Conservation (phyloP, 2,797 vertebrate species). For the Alcedo quadribrachys region DNA sequence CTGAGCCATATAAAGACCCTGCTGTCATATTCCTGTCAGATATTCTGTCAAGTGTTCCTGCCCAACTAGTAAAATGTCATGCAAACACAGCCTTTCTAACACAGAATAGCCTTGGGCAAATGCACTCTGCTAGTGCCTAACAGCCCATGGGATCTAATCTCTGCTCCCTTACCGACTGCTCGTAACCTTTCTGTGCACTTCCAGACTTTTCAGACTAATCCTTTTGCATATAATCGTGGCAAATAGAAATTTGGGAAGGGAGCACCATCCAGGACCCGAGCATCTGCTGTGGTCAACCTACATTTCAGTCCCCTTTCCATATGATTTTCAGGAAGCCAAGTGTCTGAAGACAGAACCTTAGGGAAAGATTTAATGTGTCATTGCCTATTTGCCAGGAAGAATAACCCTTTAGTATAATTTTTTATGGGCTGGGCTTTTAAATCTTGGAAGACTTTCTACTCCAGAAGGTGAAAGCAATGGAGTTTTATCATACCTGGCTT, state of each 20-base stretch:
- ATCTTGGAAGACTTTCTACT: not conserved
- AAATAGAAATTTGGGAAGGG: not conserved
- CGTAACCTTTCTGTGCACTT: conserved; percentile 56
- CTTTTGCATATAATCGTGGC: not conserved
- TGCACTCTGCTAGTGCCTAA: conserved; percentile 62
- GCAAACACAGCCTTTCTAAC: conserved; percentile 58
- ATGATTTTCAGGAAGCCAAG: not conserved
- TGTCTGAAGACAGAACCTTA: not conserved
- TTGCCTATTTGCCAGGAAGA: not conserved
- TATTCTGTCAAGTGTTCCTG: conserved; percentile 57
- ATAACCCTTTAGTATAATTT: not conserved
- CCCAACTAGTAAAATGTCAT: conserved; percentile 63
- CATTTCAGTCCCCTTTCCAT: not conserved
- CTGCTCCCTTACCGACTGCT: conserved; percentile 50
- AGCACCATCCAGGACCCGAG: not conserved
- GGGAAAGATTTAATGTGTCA: not conserved
- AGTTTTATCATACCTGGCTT: not conserved
- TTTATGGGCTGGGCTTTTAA: not conserved
- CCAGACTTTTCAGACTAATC: conserved; percentile 40
- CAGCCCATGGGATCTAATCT: conserved; percentile 68
- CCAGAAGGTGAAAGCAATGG: not conserved
- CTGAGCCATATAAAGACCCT: conserved; percentile 54
- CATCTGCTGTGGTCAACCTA: not conserved
- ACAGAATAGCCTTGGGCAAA: conserved; percentile 64
- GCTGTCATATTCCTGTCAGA: conserved; percentile 61